Percentiles rank a stretch among this genome's conserved stretches.
Evolutionary conservation across 2,113 vertebrate genomes (phyloP).

Genomic region (Perccottus glenii): DNA sequence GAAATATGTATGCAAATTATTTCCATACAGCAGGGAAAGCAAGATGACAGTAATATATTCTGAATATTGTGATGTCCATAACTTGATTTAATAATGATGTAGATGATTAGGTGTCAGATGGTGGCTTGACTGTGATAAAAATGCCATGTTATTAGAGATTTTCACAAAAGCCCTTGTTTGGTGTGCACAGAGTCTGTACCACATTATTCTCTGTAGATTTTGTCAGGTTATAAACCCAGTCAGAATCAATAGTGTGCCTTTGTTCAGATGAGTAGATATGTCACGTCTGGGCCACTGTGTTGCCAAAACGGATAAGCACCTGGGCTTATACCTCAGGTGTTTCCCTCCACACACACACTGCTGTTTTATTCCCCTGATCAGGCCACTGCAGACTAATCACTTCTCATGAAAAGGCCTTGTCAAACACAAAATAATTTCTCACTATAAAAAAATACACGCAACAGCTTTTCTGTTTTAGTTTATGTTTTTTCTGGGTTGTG

Average conservation of each 20-base stretch:
- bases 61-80: not conserved
- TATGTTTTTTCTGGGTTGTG: not conserved
- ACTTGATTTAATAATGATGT: slow-evolving; percentile 15
- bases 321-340: slow-evolving; percentile 8
- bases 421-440: not conserved
- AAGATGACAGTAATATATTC: slow-evolving; percentile 12
- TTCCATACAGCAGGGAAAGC: not conserved
- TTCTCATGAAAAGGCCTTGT: not conserved
- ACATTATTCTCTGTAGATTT: slow-evolving; percentile 6
- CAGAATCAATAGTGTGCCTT: slow-evolving; percentile 42
- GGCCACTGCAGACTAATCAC: not conserved
- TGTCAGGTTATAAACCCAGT: slow-evolving; percentile 34
- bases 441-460: not conserved
- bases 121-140: not conserved
- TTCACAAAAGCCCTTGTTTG: not conserved
- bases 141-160: not conserved
- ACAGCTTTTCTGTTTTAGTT: not conserved
- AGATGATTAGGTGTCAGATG: slow-evolving; percentile 3
- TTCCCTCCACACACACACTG: not conserved
- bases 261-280: slow-evolving; percentile 39
- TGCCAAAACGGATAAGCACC: slow-evolving; percentile 27
- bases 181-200: not conserved
- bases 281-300: slow-evolving; percentile 26
- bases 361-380: too few species aligned
- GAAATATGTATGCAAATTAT: slow-evolving; percentile 8